Evolutionary conservation across 2,888 invertebrate genomes (phyloP), one percentile per base, ranked within the genome.

Genomic region (Chymomyza fuscimana): DNA sequence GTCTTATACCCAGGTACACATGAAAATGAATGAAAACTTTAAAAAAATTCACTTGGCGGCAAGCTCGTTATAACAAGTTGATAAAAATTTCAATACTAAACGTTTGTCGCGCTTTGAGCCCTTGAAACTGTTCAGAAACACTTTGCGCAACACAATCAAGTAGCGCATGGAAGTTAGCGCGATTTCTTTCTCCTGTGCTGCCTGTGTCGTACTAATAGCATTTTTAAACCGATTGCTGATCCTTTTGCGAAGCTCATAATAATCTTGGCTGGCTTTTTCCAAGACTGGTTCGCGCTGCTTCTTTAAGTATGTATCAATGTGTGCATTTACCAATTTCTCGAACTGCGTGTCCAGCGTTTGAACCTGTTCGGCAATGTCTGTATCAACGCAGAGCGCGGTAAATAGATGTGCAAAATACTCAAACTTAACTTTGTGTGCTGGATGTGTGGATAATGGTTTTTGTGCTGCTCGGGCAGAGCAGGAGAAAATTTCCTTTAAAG

Each of bases 1-100:
- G 86, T 15, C 76, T 82, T 16, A 84, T 88, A 72, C 86, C 89
- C 63, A 79, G 90, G 90, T 90, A 78, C 76, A 72, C 16, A 29
- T 59, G 9, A 32, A 7, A 32, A 4, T 25, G 25, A 25, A 32
- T 32, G 79, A 76, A 69, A 54, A 5, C 40, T 9, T 25, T 12
- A 46, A 12, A 29, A 5, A 10, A 6, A 54, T 15, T 61, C 62
- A 77, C 6, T 32, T 73, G 61, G 36, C 10, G 63, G 72, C 62
- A 64, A 89, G 60, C 61, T 86, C 67, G 29, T 78, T 54, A 63
- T 59, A 70, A 19, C 67, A 76, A 25, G 65, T 50, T 19, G 74
- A 36, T 5, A 90, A 67, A 36, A 81, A 77, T 15, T 74, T 50
- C 60, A 86, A 67, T 2, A 79, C 74, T 25, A 61, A 61, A 4